phyloP scores from a whole-genome alignment of 2,113 vertebrate genomes.

The Canis aureus region DNA sequence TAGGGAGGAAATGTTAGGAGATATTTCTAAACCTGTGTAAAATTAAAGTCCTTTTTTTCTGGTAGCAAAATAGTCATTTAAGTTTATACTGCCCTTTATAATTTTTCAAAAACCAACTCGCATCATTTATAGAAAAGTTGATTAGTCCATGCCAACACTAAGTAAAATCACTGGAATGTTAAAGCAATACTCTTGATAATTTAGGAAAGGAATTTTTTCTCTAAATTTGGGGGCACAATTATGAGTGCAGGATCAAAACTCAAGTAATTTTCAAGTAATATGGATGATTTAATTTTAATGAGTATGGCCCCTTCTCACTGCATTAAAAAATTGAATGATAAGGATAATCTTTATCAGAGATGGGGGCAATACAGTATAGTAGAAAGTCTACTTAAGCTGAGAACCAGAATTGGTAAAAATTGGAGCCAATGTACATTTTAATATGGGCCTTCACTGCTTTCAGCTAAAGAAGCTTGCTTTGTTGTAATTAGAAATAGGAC shows the following conservation, averaged over 20 bases:
- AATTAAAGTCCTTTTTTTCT: conserved; percentile 31
- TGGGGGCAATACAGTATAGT: not conserved
- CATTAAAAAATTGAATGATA: conserved; percentile 32
- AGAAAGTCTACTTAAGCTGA: conserved; percentile 41
- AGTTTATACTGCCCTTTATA: not conserved
- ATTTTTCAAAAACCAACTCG: not conserved
- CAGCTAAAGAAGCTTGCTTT: not conserved
- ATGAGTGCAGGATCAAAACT: not conserved
- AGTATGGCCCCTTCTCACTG: not conserved
- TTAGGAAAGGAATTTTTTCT: not conserved
- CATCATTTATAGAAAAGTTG: conserved; percentile 5
- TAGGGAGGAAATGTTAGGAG: not conserved
- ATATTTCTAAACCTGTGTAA: conserved; percentile 41
- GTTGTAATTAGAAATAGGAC: not conserved
- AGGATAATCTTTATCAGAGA: not conserved
- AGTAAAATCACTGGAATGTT: not conserved
- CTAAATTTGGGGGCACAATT: conserved; percentile 52
- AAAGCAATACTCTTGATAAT: conserved; percentile 1
- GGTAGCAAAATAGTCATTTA: conserved; percentile 26
- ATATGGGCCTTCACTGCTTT: not conserved
- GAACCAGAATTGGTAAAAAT: conserved; percentile 41
- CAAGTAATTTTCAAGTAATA: not conserved
- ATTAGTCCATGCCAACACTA: conserved; percentile 42
- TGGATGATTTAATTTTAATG: conserved; percentile 45
- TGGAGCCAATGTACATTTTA: not conserved